phyloP scores from a whole-genome alignment of 2,113 vertebrate genomes.

The Isichthys henryi region DNA sequence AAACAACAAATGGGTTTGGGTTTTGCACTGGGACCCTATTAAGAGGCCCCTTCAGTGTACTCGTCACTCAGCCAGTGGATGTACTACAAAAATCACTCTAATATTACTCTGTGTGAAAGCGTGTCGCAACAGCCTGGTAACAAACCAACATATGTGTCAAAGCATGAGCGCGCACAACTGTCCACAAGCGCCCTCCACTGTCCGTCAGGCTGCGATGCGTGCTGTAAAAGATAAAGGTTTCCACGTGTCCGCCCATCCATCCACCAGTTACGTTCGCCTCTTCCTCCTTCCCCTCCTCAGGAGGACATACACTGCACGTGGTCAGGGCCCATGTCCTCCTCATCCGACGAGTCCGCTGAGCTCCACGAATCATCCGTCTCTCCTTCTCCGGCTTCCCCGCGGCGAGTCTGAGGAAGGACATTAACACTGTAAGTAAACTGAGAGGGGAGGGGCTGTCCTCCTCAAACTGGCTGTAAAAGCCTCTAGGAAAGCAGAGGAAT shows the following conservation, averaged over 20 bases:
- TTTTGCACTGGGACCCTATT: neutral
- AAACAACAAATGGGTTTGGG: neutral
- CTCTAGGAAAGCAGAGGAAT: neutral
- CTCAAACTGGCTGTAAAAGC: neutral
- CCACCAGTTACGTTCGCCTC: neutral
- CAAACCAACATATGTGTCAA: slow-evolving; percentile 17
- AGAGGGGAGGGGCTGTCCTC: neutral
- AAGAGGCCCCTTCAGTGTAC: neutral
- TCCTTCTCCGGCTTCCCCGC: slow-evolving; percentile 67
- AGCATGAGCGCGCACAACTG: slow-evolving; percentile 11
- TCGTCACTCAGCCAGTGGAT: neutral
- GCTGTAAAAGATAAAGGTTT: neutral
- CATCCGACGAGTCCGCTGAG: slow-evolving; percentile 80
- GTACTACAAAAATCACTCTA: neutral
- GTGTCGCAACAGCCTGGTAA: slow-evolving; percentile 8
- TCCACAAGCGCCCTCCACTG: neutral
- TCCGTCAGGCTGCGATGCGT: slow-evolving; percentile 9
- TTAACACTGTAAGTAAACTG: neutral
- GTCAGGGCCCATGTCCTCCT: slow-evolving; percentile 82
- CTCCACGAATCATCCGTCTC: slow-evolving; percentile 85
- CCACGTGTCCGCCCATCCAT: slow-evolving; percentile 16
- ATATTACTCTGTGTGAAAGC: slow-evolving; percentile 8
- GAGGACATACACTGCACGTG: slow-evolving; percentile 93
- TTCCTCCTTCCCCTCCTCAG: slow-evolving; percentile 53
- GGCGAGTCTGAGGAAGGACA: slow-evolving; percentile 51